Evolutionary conservation across 2,888 invertebrate genomes (phyloP).

Genomic region (Patella pellucida): DNA sequence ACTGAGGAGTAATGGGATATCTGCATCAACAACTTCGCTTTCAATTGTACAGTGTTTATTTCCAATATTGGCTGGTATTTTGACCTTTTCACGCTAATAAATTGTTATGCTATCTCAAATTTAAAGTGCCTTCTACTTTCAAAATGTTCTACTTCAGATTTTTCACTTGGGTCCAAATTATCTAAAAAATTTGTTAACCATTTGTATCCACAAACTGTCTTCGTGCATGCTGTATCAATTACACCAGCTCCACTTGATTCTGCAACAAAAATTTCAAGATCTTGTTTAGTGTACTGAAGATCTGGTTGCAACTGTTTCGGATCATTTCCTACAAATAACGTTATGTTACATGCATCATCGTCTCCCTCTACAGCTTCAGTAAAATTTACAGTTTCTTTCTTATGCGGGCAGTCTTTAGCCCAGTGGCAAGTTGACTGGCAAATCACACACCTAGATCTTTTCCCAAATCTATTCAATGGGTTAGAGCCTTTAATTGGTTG

Average conservation of each 20-base stretch:
- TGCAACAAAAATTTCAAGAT: constrained; percentile 4
- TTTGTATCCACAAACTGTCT: constrained; percentile 12
- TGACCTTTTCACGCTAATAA: background rate
- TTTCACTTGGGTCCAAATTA: constrained; percentile 1
- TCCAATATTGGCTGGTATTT: constrained; percentile 12
- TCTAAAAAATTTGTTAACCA: constrained; percentile 7
- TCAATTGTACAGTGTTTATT: constrained; percentile 15
- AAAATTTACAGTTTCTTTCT: too few relatives aligned
- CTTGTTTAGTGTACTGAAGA: background rate
- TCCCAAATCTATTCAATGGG: too few relatives aligned
- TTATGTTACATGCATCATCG: too few relatives aligned
- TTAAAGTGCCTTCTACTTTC: constrained; percentile 12
- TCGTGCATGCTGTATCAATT: constrained; percentile 12
- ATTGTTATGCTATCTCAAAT: constrained; percentile 8
- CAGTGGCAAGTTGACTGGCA: too few relatives aligned
- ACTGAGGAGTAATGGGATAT: constrained; percentile 25
- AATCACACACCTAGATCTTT: too few relatives aligned
- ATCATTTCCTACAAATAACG: too few relatives aligned
- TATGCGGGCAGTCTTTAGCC: too few relatives aligned
- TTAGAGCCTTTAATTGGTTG: too few relatives aligned
- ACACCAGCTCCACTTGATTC: constrained; percentile 13
- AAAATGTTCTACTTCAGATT: background rate
- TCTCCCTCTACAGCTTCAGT: too few relatives aligned
- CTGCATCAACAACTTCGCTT: constrained; percentile 24
- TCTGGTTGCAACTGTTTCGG: background rate